Evolutionary conservation across 2,888 invertebrate genomes (phyloP).

Genomic region (Acholoe squamosa): DNA sequence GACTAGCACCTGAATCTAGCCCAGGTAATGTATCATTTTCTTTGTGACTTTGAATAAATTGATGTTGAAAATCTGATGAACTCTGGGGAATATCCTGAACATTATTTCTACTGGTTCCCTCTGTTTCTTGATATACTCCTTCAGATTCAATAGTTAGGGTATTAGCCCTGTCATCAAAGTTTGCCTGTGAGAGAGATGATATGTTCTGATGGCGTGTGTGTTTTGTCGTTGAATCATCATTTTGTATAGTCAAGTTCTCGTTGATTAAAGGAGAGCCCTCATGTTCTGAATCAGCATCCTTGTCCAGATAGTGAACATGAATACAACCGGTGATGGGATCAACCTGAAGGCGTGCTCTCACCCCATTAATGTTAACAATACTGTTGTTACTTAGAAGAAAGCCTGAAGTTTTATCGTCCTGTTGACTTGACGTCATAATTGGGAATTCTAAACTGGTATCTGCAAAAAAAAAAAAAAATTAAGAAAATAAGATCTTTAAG

Average conservation of each 20-base stretch:
- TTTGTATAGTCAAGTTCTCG: too few species aligned
- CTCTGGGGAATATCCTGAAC: too few species aligned
- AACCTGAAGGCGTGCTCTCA: background rate
- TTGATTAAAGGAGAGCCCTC: background rate
- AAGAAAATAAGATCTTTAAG: too few species aligned
- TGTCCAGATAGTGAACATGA: background rate
- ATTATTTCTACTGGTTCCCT: too few species aligned
- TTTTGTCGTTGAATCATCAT: too few species aligned
- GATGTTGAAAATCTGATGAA: background rate
- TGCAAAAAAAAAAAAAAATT: too few species aligned
- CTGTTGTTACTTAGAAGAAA: background rate
- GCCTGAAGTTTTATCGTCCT: background rate
- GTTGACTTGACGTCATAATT: background rate
- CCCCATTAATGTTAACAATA: constrained; percentile 9
- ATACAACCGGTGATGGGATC: background rate
- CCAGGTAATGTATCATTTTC: background rate
- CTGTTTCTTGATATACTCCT: too few species aligned
- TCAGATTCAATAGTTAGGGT: too few species aligned
- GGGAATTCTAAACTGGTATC: too few species aligned
- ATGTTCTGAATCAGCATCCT: background rate
- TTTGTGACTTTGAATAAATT: background rate
- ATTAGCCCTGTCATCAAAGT: too few species aligned
- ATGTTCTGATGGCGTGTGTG: too few species aligned
- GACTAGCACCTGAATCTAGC: background rate
- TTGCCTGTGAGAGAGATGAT: too few species aligned